These are phyloP conservation scores for Anthopleura sola DNA, from an alignment of 64 coral and sea anemone genomes.

Conservation along the genomic window DNA sequence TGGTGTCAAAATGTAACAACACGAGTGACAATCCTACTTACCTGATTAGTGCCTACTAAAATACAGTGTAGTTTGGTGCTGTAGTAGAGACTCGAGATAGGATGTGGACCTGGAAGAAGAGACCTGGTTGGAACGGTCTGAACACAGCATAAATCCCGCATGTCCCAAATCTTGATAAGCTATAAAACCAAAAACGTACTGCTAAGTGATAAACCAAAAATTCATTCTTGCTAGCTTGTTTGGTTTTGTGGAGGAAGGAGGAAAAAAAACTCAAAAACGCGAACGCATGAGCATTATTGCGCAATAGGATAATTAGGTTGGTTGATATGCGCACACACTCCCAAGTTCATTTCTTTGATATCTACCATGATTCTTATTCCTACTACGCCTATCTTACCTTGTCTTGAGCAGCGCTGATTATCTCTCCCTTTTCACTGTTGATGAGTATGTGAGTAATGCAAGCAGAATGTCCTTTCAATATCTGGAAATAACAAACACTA, in stretches of 20 bases:
- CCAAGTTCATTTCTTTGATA: no score
- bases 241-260: no score
- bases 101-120: conserved; percentile 83
- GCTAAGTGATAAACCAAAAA: background rate
- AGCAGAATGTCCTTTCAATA: conserved; percentile 86
- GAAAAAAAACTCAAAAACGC: no score
- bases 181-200: background rate
- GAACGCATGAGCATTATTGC: no score
- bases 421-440: conserved; percentile 86
- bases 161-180: conserved; percentile 98
- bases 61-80: conserved; percentile 73
- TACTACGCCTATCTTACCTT: conserved; percentile 48
- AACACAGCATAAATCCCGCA: conserved; percentile 94
- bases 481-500: conserved; percentile 31
- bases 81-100: conserved; percentile 88
- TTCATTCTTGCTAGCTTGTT: no score
- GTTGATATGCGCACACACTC: no score
- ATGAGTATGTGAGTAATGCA: conserved; percentile 83
- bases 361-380: background rate
- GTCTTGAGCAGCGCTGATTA: conserved; percentile 91
- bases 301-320: no score
- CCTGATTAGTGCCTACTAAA: conserved; percentile 94
- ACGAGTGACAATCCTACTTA: background rate
- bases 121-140: conserved; percentile 82
- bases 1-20: no score